Percentiles rank a stretch among this genome's conserved stretches.
Conservation (phyloP, 2,113 vertebrate genomes). For the Machaerirhynchus nigripectus region DNA sequence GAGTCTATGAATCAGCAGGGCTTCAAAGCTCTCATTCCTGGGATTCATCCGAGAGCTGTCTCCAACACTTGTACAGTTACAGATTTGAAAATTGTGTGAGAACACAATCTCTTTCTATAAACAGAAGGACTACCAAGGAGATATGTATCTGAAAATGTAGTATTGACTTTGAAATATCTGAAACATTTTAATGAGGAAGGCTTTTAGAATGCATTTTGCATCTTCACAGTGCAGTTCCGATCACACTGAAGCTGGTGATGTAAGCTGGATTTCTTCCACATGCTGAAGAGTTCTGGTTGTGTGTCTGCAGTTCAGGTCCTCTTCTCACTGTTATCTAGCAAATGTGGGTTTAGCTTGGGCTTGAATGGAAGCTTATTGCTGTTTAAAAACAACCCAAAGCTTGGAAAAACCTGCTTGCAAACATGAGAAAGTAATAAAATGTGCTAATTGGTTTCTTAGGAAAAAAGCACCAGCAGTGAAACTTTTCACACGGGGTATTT, state of each 20-base stretch:
- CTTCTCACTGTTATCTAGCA: neutral
- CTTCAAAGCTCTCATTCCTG: neutral
- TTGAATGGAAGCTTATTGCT: neutral
- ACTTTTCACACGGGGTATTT: neutral
- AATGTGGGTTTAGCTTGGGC: neutral
- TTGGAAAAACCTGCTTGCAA: neutral
- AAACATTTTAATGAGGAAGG: neutral
- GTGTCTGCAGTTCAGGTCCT: neutral
- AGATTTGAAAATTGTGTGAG: neutral
- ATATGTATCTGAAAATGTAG: neutral
- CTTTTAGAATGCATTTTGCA: neutral
- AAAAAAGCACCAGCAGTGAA: neutral
- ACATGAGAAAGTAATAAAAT: neutral
- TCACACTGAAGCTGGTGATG: neutral
- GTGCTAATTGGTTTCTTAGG: neutral
- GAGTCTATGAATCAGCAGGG: neutral
- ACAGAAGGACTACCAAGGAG: neutral
- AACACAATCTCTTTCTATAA: neutral
- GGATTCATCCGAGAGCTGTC: neutral
- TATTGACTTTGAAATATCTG: neutral
- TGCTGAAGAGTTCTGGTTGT: neutral
- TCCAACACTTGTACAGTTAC: neutral
- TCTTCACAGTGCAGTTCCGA: neutral
- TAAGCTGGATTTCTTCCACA: neutral
- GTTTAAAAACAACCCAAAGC: neutral